Conservation (phyloP, 1,140 invertebrate species). For the Achroia grisella region DNA sequence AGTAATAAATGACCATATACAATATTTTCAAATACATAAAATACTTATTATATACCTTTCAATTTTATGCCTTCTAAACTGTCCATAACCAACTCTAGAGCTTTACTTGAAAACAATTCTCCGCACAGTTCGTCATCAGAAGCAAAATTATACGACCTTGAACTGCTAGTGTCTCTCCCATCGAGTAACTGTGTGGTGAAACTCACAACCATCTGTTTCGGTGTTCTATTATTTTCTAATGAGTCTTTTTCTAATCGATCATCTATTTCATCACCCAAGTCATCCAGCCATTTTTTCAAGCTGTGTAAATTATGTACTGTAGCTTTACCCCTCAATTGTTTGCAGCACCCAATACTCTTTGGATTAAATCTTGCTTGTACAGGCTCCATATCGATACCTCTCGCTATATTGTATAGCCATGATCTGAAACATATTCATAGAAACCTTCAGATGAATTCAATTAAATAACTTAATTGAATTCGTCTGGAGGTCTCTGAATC, state of each 20-base stretch:
- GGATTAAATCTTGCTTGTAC: conserved; percentile 88
- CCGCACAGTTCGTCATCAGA: conserved; percentile 75
- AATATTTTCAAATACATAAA: conserved; percentile 21
- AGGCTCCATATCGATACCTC: conserved; percentile 90
- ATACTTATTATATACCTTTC: conserved; percentile 36
- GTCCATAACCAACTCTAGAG: conserved; percentile 76
- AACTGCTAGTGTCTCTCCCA: conserved; percentile 76
- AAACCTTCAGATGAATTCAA: too few species aligned
- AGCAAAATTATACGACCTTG: conserved; percentile 74
- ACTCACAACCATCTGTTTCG: conserved; percentile 76
- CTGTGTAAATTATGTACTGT: conserved; percentile 82
- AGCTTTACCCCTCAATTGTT: conserved; percentile 91
- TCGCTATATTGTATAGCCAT: conserved; percentile 91
- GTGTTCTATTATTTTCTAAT: conserved; percentile 79
- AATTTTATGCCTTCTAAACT: conserved; percentile 46
- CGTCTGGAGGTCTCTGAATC: too few species aligned
- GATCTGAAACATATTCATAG: conserved; percentile 74
- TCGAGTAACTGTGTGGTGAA: conserved; percentile 76
- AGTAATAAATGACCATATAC: background rate
- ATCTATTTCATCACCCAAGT: conserved; percentile 86
- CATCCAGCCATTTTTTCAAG: conserved; percentile 86
- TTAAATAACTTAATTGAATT: too few species aligned
- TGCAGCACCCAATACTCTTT: conserved; percentile 97
- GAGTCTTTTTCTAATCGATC: conserved; percentile 90
- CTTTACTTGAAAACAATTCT: conserved; percentile 62